Base-by-base conservation (phyloP, 2,797 vertebrate species). In the Pteropus rufus region DNA sequence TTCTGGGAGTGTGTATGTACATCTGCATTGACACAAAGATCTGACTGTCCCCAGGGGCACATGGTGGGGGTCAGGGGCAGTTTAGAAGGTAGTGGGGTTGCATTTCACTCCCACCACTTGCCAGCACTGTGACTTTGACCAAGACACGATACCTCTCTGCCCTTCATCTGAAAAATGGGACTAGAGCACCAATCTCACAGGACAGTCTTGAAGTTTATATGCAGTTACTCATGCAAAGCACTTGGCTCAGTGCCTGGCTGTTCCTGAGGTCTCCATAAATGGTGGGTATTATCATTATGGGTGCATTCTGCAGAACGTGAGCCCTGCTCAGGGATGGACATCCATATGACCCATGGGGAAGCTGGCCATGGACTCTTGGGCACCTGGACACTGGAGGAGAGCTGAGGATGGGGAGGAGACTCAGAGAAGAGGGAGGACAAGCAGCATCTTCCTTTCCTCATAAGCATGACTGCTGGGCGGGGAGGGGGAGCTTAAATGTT, bases 21-120 rank as follows among this genome's bases (percentile, higher is more conserved):
- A 8, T 44, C 44, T 56, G 54, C 80, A 31, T 1, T n/a, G 64
- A n/a, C 7, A 0, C 3, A 19, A 34, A n/a, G 23, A 46, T 60
- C 80, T 5, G 58, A 5, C 36, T 11, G 11, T 62, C 65, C 23
- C 15, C 19, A 15, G 70, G 70, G 72, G 4, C 0, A 0, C 0
- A 0, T 0, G 41, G 21, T 4, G 23, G 19, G 31, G 9, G 4
- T 23, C 49, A 19, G 18, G 73, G 39, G 36, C 6, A 4, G 31
- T 12, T 58, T 15, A 58, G 77, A n/a, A 8, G 70, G n/a, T 0
- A 7, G 10, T 10, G 2, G 31, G 46, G 7, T 10, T 82, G 36
- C 19, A 3, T 5, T n/a, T 24, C 11, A 21, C 9, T 49, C 18
- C 64, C 34, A 21, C 15, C 41, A 0, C 15, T 10, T 70, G 58